These are phyloP conservation scores for Pipistrellus kuhlii DNA, from an alignment of 2,797 vertebrate species.

Conservation along the genomic window DNA sequence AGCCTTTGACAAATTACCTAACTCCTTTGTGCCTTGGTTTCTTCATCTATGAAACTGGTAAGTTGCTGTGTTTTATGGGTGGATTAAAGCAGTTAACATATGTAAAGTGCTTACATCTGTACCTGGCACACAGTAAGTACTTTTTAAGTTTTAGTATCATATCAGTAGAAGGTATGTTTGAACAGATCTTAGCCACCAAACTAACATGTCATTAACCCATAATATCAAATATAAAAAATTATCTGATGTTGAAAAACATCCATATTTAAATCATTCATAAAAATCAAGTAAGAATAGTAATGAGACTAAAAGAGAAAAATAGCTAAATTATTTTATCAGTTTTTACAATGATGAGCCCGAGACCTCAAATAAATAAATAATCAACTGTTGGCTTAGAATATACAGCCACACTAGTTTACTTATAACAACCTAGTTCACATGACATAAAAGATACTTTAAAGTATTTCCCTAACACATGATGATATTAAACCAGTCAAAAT, in stretches of 20 bases:
- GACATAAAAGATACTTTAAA: slow-evolving; percentile 15
- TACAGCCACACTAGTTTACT: background rate
- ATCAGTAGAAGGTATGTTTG: background rate
- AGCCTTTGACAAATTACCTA: background rate
- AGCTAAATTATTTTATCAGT: slow-evolving; percentile 15
- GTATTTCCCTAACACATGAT: background rate
- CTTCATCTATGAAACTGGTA: slow-evolving; percentile 22
- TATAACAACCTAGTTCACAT: background rate
- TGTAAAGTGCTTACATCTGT: background rate
- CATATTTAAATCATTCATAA: slow-evolving; percentile 44
- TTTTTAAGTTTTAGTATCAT: slow-evolving; percentile 23
- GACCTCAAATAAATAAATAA: slow-evolving; percentile 34
- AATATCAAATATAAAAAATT: slow-evolving; percentile 47
- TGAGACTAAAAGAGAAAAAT: slow-evolving; percentile 6
- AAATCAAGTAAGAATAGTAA: slow-evolving; percentile 29
- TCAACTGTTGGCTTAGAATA: background rate
- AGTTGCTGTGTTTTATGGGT: background rate
- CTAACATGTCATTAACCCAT: background rate
- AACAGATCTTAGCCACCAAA: slow-evolving; percentile 1
- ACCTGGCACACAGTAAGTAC: background rate
- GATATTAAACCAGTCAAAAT: slow-evolving; percentile 30
- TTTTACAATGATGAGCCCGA: slow-evolving; percentile 44
- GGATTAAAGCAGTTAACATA: background rate
- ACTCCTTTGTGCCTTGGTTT: background rate
- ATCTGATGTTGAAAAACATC: background rate